Evolutionary conservation across 2,888 invertebrate species (phyloP).

Genomic region (Troides helena): DNA sequence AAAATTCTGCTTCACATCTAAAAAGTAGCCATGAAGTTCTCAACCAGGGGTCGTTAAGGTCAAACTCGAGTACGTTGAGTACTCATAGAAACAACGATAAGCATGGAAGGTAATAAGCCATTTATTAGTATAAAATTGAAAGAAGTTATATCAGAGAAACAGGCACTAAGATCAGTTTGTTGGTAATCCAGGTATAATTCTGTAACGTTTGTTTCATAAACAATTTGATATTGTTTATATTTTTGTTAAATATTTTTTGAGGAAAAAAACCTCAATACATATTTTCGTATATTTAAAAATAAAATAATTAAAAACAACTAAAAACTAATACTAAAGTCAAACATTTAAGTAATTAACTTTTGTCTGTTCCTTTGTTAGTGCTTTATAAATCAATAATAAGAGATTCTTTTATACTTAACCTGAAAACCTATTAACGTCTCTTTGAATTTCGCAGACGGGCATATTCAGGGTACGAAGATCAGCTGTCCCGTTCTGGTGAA

Average conservation of each 20-base stretch:
- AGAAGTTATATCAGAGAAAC: no score
- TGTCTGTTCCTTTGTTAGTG: neutral
- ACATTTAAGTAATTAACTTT: neutral
- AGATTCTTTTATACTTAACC: neutral
- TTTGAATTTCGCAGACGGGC: constrained; percentile 54
- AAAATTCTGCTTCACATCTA: constrained; percentile 58
- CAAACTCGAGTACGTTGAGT: constrained; percentile 79
- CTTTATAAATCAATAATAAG: neutral
- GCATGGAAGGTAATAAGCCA: constrained; percentile 55
- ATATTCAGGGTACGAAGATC: constrained; percentile 70
- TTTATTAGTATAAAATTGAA: constrained; percentile 29
- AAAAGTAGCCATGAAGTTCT: constrained; percentile 62
- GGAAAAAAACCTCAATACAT: no score
- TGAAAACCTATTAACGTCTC: neutral
- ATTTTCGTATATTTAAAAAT: no score
- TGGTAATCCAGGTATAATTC: no score
- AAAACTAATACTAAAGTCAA: no score
- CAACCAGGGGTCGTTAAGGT: constrained; percentile 80
- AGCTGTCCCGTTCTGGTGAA: constrained; percentile 55
- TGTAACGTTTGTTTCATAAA: no score
- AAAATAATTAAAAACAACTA: no score
- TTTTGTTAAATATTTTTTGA: no score
- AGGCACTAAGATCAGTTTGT: no score
- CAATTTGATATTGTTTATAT: no score
- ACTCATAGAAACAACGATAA: constrained; percentile 79